Conservation (phyloP, 2,113 vertebrate species). For the Porphyrio hochstetteri region DNA sequence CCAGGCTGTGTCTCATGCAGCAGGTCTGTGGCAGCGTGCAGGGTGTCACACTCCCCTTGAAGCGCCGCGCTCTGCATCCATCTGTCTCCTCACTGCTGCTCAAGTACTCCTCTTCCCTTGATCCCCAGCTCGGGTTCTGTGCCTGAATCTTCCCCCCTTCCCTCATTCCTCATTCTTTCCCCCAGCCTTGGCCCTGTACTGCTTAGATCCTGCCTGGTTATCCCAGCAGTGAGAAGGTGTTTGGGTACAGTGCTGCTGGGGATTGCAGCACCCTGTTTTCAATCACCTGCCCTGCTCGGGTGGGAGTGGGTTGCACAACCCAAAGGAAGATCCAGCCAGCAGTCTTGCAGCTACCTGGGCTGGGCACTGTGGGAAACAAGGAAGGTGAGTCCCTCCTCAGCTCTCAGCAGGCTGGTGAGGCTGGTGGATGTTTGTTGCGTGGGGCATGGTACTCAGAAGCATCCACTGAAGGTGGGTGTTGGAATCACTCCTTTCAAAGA, state of each 20-base stretch:
- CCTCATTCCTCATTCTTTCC: neutral
- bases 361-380: rapidly evolving
- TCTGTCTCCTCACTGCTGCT: neutral
- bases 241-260: rapidly evolving
- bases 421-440: rapidly evolving
- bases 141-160: neutral
- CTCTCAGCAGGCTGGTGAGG: rapidly evolving
- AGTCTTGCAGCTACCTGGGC: neutral
- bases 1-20: neutral
- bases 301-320: neutral
- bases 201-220: rapidly evolving
- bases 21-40: neutral
- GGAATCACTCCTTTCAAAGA: neutral
- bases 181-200: rapidly evolving
- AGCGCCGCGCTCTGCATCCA: neutral
- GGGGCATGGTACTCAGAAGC: rapidly evolving
- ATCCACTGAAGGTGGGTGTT: rapidly evolving
- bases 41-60: neutral
- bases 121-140: rapidly evolving
- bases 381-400: neutral
- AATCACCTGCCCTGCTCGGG: neutral
- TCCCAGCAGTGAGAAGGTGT: neutral
- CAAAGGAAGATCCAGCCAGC: rapidly evolving
- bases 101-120: neutral
- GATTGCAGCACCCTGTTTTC: rapidly evolving